phyloP scores from a whole-genome alignment of 1,140 invertebrate genomes.

The Drosophila bifasciata region DNA sequence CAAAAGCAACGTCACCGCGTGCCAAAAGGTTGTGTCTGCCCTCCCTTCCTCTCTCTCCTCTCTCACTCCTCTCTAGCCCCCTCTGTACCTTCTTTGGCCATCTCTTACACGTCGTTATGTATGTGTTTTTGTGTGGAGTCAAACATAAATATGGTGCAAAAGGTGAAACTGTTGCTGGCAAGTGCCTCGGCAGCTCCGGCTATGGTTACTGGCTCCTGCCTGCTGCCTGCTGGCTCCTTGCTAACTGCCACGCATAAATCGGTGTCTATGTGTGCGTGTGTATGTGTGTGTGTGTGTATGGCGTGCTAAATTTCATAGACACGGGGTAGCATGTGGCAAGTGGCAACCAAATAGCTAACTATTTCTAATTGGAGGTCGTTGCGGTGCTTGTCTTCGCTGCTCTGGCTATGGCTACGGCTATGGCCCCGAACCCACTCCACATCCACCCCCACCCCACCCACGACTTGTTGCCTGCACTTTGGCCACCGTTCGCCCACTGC shows the following conservation, averaged over 20 bases:
- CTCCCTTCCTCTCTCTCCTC: not conserved
- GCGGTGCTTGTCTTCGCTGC: constrained; percentile 47
- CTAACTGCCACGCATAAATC: constrained; percentile 66
- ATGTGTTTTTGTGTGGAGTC: constrained; percentile 49
- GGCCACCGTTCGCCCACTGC: not conserved
- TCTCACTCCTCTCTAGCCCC: too few species aligned
- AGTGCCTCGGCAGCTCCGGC: too few species aligned
- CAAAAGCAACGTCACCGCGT: constrained; percentile 73
- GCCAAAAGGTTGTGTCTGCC: constrained; percentile 24
- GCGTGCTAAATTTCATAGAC: constrained; percentile 64
- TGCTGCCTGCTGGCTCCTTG: constrained; percentile 47
- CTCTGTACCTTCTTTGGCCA: not conserved
- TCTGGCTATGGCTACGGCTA: constrained; percentile 9
- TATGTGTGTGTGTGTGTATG: constrained; percentile 23
- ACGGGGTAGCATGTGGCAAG: constrained; percentile 8
- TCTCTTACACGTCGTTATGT: constrained; percentile 12
- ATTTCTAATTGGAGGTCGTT: constrained; percentile 76
- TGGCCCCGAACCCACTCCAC: too few species aligned
- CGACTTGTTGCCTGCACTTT: constrained; percentile 10
- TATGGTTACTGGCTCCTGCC: constrained; percentile 3
- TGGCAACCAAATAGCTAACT: constrained; percentile 64
- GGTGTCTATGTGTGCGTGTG: constrained; percentile 32
- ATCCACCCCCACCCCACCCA: not conserved
- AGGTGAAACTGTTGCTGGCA: constrained; percentile 74
- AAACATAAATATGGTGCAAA: constrained; percentile 77